Evolutionary conservation across 2,888 invertebrate species (phyloP), one percentile per base, ranked within the genome.

Genomic region (Melieria picta): DNA sequence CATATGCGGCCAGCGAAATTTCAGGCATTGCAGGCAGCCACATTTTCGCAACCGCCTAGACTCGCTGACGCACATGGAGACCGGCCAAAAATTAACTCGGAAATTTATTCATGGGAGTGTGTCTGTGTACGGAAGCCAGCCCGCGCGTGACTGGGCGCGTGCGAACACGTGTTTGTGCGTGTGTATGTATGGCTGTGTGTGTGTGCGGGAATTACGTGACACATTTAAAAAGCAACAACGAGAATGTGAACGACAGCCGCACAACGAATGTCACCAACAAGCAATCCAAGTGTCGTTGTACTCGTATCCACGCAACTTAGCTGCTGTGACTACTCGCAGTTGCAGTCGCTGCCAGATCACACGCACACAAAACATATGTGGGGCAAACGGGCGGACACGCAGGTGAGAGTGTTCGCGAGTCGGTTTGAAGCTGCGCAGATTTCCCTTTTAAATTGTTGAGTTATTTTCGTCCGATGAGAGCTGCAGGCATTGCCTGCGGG

Each of bases 161-260:
- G 46, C 67, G 16, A 42, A 47, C 11, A 11, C 55, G 52, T 69
- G 48, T 13, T 16, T 52, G 47, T 56, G n/a, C 66, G 11, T 56
- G 16, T 16, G 16, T 16, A 16, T 16, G 16, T 16, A 1, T 16
- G 16, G 1, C 1, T 16, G 13, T 56, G 13, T 52, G 52, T 61
- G n/a, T 13, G 10, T 30, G 42, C 50, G 69, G 65, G 62, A 69
- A 68, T 58, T 72, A 76, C 68, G 69, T 77, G 74, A 73, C 71
- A 71, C 61, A 60, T 66, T 66, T 71, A 65, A 65, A 71, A 70
- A 48, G 58, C 48, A 60, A 69, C 48, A 55, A 30, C 30, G 30
- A 30, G 30, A 30, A 30, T 30, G 30, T 1, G 30, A 30, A 30
- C 30, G 30, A 30, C 30, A 30, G 30, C 30, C 30, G 52, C 64